Evolutionary conservation across 2,888 invertebrate species (phyloP), one percentile per base, ranked within the genome.

Genomic region (Camptogramma bilineatum): DNA sequence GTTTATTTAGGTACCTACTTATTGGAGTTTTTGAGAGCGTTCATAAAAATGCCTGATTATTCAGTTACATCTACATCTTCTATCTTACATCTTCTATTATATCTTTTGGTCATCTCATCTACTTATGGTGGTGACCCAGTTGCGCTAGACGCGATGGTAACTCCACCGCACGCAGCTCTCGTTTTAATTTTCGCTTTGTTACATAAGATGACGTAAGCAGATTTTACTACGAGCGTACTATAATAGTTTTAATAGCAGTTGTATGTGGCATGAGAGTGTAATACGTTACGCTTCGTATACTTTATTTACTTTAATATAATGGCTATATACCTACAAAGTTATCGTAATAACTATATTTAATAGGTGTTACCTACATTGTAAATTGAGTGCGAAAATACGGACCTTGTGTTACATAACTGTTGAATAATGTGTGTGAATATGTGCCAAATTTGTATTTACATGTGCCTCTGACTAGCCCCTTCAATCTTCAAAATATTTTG

Each of bases 151-250:
- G 50, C 42, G 60, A 46, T 53, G 70, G 55, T 64, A 59, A 55
- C 66, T 53, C 66, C 47, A 66, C 52, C 48, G 65, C 69, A 61
- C 44, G 46, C 58, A 58, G 68, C 62, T 71, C 72, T 73, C 73
- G 68, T 66, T 58, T 70, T 60, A 55, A 66, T 68, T 68, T 62
- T 70, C 67, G 61, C 66, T 64, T 56, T 62, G 48, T 79, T 78
- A 78, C 70, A 69, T 75, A 78, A 81, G 64, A 58, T 60, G 55
- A 68, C 70, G 62, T 70, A 70, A 71, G 66, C 50, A 66, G 48
- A 62, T 67, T 69, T 66, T 52, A 64, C 57, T 52, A 63, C 57
- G 44, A 71, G 63, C 67, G 69, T 64, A 73, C 66, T 61, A 66
- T 69, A 71, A 68, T 52, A 64, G 39, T 54, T 60, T 44, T 48